Base-by-base conservation (phyloP, 2,888 invertebrate species). In the Heliconius erato region DNA sequence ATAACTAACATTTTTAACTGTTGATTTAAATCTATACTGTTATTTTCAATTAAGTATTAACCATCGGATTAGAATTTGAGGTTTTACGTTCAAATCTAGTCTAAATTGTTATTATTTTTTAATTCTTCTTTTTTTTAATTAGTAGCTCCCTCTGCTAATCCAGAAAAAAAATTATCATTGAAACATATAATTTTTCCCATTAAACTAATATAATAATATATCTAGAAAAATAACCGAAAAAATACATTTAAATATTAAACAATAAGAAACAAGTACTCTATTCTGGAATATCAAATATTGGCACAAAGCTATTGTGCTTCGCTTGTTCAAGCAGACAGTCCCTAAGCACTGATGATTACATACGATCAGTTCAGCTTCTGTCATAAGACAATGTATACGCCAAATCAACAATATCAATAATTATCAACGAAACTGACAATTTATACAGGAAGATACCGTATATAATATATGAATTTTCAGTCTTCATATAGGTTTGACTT, bases 271-370 rank as follows among this genome's bases (percentile, higher is more conserved):
- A 67, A 67, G 23, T 28, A 3, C 26, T 23, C 28, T 23, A 4
- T 63, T 26, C 19, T 12, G 28, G 67, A 19, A 40, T 28, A 65
- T 23, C 65, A 68, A 49, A 78, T 12, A 68, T 78, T 78, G 23
- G 67, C 23, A 28, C 23, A 28, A 12, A 32, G 65, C 67, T 26
- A 78, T 78, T 78, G 67, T 78, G 9, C 28, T 26, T n/a, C 23
- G 44, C 44, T 67, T 12, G 67, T 16, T 44, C 67, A 49, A 44
- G 28, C 28, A 67, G 67, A 14, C 32, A 68, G 76, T n/a, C 63
- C 67, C 65, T 44, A 12, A 67, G 28, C 78, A 49, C 40, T 78
- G 44, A 49, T 32, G 68, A 44, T 44, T 44, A 35, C 76, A 76
- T 26, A 28, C 44, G 49, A 67, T 49, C 67, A 28, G 78, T 78